Evolutionary conservation across 2,113 vertebrate species (phyloP).

Genomic region (Chauna torquata): DNA sequence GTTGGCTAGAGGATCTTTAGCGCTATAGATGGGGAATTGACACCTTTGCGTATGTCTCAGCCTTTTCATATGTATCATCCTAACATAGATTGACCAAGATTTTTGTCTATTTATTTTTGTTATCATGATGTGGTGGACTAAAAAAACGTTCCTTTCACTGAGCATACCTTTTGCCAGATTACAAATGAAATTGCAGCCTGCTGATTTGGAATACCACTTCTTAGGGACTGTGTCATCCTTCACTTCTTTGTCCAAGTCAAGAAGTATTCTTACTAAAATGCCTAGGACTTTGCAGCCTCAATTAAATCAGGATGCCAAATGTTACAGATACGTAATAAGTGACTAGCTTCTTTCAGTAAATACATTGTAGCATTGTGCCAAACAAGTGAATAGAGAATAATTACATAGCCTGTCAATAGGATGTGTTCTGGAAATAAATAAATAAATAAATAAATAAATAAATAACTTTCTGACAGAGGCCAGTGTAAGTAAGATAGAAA

Average conservation of each 20-base stretch:
- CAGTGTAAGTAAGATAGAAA: not conserved
- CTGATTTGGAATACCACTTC: not conserved
- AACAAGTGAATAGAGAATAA: not conserved
- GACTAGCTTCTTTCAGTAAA: not conserved
- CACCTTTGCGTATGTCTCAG: not conserved
- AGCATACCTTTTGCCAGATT: not conserved
- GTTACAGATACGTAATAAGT: not conserved
- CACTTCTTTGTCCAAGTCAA: not conserved
- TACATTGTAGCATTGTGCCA: not conserved
- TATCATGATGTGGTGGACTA: not conserved
- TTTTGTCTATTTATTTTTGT: not conserved
- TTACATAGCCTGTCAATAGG: not conserved
- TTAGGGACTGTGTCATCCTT: not conserved
- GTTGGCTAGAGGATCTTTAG: not conserved
- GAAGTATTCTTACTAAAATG: not conserved
- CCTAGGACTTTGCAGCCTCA: not conserved
- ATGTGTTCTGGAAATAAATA: not conserved
- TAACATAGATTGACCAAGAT: not conserved
- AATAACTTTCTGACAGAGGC: not conserved
- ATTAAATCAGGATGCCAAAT: not conserved
- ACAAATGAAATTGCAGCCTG: not conserved
- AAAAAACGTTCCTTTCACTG: not conserved
- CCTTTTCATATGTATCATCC: not conserved
- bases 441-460: not conserved
- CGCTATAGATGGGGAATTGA: not conserved